These are phyloP conservation scores for Xestobium rufovillosum DNA, from an alignment of 2,888 invertebrate species.

Conservation along the genomic window DNA sequence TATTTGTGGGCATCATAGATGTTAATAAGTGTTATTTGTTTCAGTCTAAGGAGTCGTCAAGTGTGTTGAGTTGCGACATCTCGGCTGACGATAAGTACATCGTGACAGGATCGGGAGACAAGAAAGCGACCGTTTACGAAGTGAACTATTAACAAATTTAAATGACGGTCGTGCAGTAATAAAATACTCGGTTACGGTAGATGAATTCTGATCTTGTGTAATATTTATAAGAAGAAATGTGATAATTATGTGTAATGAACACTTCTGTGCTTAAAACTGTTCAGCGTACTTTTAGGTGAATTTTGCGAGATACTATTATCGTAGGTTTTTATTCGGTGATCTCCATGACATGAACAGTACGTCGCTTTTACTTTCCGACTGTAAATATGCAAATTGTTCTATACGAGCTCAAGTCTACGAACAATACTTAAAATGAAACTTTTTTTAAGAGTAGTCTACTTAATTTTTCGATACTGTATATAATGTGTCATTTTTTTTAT, in stretches of 20 bases:
- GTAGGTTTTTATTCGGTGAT: conserved; percentile 37
- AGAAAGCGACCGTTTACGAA: conserved; percentile 96
- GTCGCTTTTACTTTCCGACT: conserved; percentile 2
- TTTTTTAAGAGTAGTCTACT: background rate
- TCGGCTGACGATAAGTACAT: conserved; percentile 96
- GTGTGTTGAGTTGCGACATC: conserved; percentile 97
- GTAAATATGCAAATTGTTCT: background rate
- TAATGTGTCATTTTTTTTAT: conserved; percentile 8
- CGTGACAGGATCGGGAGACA: conserved; percentile 96
- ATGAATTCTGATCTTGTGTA: conserved; percentile 19
- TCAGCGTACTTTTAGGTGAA: conserved; percentile 25
- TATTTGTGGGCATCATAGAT: no score
- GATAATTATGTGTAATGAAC: conserved; percentile 38
- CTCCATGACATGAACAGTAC: conserved; percentile 36
- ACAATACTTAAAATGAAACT: conserved; percentile 1
- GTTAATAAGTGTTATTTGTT: no score
- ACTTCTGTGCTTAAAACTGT: conserved; percentile 5
- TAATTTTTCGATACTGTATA: background rate
- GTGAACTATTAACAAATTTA: conserved; percentile 73
- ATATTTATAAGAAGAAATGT: conserved; percentile 33
- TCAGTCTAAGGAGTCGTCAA: conserved; percentile 92
- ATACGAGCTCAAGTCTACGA: conserved; percentile 16
- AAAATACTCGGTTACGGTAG: no score
- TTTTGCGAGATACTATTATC: conserved; percentile 30
- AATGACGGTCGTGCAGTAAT: no score